Base-by-base conservation (phyloP, 1,140 invertebrate genomes). In the Bombus ignitus region DNA sequence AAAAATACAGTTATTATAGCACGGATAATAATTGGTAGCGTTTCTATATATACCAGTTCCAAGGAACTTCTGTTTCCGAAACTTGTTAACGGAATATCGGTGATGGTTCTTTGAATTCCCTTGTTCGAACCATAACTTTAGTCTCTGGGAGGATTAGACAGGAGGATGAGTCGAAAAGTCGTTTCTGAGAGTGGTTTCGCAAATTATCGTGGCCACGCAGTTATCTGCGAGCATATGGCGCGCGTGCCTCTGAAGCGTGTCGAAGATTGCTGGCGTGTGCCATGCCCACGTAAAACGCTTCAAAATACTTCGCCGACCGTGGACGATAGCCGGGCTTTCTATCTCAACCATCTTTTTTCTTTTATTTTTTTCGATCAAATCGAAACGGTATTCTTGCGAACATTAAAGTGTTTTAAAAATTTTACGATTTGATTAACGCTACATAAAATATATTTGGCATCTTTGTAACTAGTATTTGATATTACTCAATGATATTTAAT, bases 131-230 rank as follows among this genome's bases (percentile, higher is more conserved):
- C n/a, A 37, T 35, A 22, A 37, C 62, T 2, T 25, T 44, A 39
- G 76, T 3, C 22, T 32, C n/a, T n/a, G 44, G 28, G 10, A 28
- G 83, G 68, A 70, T 42, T 79, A 59, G 53, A 71, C 35, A 37
- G 32, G 59, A 37, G 65, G 82, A 70, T 70, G 87, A 62, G 77
- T 70, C 71, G 65, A 32, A 77, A 80, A 68, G 73, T 88, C 86
- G 88, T 90, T 92, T 92, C 84, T 74, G 81, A 72, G 79, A 89
- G 91, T 87, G 92, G 88, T 92, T 92, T 93, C 83, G 92, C 92
- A 92, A 92, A 93, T 93, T 92, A 93, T 89, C 89, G 79, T 75
- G 83, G 89, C 87, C 88, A 70, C 83, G 53, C 70, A 90, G 86
- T 91, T 80, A 89, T 86, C 86, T 68, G 53, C 65, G 42, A 71